Evolutionary conservation across 2,888 invertebrate genomes (phyloP).

Genomic region (Notodonta dromedarius): DNA sequence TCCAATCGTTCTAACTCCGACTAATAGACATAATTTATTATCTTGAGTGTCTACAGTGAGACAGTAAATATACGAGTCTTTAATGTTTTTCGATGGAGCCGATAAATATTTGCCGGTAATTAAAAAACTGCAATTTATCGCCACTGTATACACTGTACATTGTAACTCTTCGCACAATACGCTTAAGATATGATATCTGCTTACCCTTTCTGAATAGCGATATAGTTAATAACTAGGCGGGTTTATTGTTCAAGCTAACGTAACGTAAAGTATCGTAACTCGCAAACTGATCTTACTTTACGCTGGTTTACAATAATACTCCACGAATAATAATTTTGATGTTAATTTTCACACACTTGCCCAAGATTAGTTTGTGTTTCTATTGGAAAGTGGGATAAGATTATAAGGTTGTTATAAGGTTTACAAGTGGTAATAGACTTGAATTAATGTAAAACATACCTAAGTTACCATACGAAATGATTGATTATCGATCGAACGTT

Average conservation of each 20-base stretch:
- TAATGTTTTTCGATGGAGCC: background rate
- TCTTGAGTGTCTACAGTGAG: background rate
- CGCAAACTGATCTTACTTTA: slow-evolving; percentile 29
- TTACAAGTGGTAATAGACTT: no score
- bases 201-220: slow-evolving; percentile 30
- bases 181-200: slow-evolving; percentile 56
- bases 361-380: background rate
- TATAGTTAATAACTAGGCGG: slow-evolving; percentile 23
- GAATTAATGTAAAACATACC: no score
- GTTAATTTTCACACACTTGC: background rate
- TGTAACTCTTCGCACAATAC: slow-evolving; percentile 59
- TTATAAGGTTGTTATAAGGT: no score
- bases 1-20: no score
- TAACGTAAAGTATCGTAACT: no score
- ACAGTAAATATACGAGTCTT: background rate
- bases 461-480: no score
- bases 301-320: slow-evolving; percentile 14
- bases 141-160: slow-evolving; percentile 2
- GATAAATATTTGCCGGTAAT: background rate
- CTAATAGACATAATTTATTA: no score
- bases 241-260: slow-evolving; percentile 27
- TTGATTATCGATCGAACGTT: no score
- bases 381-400: background rate
- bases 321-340: background rate
- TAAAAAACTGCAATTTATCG: background rate